Base-by-base conservation (phyloP, 2,797 vertebrate species). In the Pachyuromys duprasi region DNA sequence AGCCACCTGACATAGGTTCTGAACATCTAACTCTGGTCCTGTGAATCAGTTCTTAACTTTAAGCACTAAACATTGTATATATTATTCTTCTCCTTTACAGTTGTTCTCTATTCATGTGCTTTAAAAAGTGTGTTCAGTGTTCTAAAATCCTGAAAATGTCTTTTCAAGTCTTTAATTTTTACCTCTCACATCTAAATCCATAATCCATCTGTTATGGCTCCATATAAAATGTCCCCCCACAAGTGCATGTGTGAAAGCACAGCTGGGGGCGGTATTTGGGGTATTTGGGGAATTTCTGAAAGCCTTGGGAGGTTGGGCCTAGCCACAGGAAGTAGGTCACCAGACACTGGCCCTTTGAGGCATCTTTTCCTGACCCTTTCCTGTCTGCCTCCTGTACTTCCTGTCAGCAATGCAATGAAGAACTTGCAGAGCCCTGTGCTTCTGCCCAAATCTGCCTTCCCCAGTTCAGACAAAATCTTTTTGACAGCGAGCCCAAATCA, bases 131-230 rank as follows among this genome's bases (percentile, higher is more conserved):
- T 65, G 26, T 91, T 94, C 70, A 62, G 62, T 80, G 45, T 28
- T 80, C 65, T 96, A 78, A 94, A 96, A 69, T 84, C 67, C 36
- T 55, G 24, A 81, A 90, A 62, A 84, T 28, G 53, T 67, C 75
- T n/a, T 80, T 93, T 55, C n/a, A 75, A 82, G 63, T 91, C 67
- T 72, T 76, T 14, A 63, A 49, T 28, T 82, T 95, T 92, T 11
- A 5, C 12, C 31, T 78, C 95, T 92, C 36, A 26, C 17, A 11
- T 39, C 45, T 31, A 88, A 42, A 49, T 57, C 31, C 31, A 89
- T 20, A 57, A 70, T 26, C 17, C 42, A 65, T 65, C 87, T 78
- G 72, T 78, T 63, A 53, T 11, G 42, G 13, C 63, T 49, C 31
- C 2, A 14, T 63, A 63, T 49, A 31, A 76, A 63, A 75, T 89